Evolutionary conservation across 2,888 invertebrate species (phyloP), one percentile per base, ranked within the genome.

Genomic region (Ornithoptera alexandrae): DNA sequence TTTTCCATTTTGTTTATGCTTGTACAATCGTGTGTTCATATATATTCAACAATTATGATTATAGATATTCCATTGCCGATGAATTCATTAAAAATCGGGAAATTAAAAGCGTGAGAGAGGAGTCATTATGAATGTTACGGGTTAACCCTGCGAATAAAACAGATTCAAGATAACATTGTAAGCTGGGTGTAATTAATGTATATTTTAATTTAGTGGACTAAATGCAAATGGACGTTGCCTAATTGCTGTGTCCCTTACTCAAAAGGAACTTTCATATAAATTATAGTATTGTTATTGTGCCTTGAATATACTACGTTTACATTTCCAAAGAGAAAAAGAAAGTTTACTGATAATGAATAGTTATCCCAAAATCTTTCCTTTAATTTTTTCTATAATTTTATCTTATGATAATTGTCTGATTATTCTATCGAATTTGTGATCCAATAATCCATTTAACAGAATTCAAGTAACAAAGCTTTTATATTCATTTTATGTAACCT

Each of bases 71-170:
- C 50, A 30, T 67, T 66, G 57, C 56, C 50, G 42, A 60, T 61
- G 30, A 42, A 65, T 57, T 46, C 39, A 61, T 62, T 66, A 60
- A 71, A 67, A 72, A 72, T 72, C 83, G 85, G 86, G 86, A 87
- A 87, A 80, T 79, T 81, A 81, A 83, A 81, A 75, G 75, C 86
- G 86, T 87, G 86, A 79, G 86, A 86, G 73, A 72, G 69, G 65
- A 67, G 56, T 69, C 57, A 65, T 69, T 76, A 77, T 78, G 79
- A 72, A 71, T 72, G 72, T 79, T 74, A 74, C 69, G 75, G 76
- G 72, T 74, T 76, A 80, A 78, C 79, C 78, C 77, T 80, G 74
- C 71, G 74, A 76, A 73, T 73, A 70, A 69, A 63, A 68, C 68
- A 68, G 73, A 73, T 73, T 58, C 22, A 30, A 58, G 73, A 73